Conservation (phyloP, 2,113 vertebrate species). For the Megaceryle torquata region DNA sequence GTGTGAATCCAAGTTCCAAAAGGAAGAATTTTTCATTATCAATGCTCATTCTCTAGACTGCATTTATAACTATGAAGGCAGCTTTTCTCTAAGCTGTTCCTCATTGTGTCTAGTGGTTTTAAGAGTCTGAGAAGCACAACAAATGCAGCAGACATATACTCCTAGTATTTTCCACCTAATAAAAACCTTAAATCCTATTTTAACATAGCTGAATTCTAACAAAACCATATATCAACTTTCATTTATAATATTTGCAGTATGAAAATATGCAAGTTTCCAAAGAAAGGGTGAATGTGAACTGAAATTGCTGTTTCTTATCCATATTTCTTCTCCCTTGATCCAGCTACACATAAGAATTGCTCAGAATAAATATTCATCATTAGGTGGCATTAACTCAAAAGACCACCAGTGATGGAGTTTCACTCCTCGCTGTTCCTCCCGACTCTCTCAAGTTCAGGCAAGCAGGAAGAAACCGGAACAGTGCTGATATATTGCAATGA, state of each 20-base stretch:
- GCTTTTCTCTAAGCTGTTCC: not conserved
- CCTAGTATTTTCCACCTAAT: not conserved
- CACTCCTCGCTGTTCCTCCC: not conserved
- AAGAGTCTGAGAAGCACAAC: not conserved
- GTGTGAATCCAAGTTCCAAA: slow-evolving; percentile 9
- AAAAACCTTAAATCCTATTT: not conserved
- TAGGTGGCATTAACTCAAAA: not conserved
- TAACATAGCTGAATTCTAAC: not conserved
- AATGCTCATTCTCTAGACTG: not conserved
- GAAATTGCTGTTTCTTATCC: not conserved
- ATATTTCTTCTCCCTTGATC: not conserved
- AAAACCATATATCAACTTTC: not conserved
- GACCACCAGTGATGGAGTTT: not conserved
- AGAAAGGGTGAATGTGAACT: not conserved
- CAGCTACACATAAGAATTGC: not conserved
- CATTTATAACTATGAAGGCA: not conserved
- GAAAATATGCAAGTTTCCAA: not conserved
- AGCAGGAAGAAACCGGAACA: not conserved
- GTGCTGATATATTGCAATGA: not conserved
- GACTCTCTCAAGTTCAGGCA: not conserved
- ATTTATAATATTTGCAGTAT: not conserved
- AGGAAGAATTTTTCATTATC: slow-evolving; percentile 7
- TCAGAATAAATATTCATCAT: not conserved
- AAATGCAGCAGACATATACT: not conserved
- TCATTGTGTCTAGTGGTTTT: not conserved